Conservation (phyloP, 2,888 invertebrate species). For the Venustoraphidia nigricollis region DNA sequence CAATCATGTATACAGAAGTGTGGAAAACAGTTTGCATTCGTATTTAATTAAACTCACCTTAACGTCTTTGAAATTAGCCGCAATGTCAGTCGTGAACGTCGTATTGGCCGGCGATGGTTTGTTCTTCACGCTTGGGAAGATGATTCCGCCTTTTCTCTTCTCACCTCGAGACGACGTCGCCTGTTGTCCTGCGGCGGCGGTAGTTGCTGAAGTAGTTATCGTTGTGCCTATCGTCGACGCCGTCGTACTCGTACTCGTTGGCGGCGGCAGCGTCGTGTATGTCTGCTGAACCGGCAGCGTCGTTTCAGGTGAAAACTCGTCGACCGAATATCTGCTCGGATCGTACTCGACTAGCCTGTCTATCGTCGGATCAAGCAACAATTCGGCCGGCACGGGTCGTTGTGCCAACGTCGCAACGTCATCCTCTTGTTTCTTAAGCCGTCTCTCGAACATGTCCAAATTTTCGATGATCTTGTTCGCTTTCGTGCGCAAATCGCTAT, state of each 20-base stretch:
- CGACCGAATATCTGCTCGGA: conserved; percentile 23
- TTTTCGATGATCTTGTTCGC: conserved; percentile 79
- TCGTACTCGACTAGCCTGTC: conserved; percentile 68
- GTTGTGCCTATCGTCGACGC: conserved; percentile 11
- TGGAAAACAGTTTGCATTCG: too few relatives aligned
- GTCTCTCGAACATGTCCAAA: conserved; percentile 70
- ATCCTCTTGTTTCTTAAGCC: conserved; percentile 71
- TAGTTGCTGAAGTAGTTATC: conserved; percentile 13
- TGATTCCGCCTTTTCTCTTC: conserved; percentile 63
- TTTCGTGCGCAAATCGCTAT: conserved; percentile 63
- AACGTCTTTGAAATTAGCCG: conserved; percentile 63
- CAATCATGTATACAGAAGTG: too few relatives aligned
- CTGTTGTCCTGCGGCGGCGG: conserved; percentile 13
- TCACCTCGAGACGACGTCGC: conserved; percentile 26
- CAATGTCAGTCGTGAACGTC: conserved; percentile 63
- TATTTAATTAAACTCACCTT: conserved; percentile 44
- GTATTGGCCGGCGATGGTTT: conserved; percentile 74
- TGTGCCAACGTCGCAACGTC: conserved; percentile 66
- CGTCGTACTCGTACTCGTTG: conserved; percentile 20
- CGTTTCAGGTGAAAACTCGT: conserved; percentile 15
- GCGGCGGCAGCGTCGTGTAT: conserved; percentile 28
- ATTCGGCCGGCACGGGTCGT: conserved; percentile 57
- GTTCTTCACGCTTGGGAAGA: conserved; percentile 83
- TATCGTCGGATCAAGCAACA: conserved; percentile 60
- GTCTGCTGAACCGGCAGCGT: conserved; percentile 17